These are phyloP conservation scores for Nipponia nippon DNA, from an alignment of 2,113 vertebrate genomes.

Conservation along the genomic window DNA sequence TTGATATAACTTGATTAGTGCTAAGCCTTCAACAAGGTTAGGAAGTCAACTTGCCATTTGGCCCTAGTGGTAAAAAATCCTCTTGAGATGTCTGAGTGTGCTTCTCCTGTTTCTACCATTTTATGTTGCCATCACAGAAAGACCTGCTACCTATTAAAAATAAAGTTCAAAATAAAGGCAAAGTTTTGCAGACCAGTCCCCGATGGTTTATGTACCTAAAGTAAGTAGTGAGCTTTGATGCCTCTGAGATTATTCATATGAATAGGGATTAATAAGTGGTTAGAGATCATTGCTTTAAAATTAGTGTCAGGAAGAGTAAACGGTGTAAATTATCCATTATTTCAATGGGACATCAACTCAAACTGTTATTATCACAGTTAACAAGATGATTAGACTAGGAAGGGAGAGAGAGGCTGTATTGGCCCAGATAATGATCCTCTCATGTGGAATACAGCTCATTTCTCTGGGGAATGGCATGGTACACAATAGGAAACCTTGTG, in stretches of 20 bases:
- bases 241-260: background rate
- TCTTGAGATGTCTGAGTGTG: background rate
- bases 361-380: background rate
- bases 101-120: background rate
- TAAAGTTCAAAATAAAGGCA: background rate
- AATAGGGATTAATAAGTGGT: background rate
- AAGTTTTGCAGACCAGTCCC: background rate
- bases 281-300: background rate
- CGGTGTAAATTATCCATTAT: background rate
- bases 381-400: background rate
- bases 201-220: background rate
- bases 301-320: background rate
- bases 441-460: background rate
- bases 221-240: background rate
- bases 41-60: background rate
- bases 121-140: background rate
- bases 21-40: background rate
- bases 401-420: background rate
- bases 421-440: background rate
- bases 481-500: background rate
- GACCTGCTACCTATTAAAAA: background rate
- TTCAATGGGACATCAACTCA: background rate
- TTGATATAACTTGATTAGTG: background rate
- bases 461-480: background rate
- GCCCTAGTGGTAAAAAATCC: background rate